A percentile compares a stretch with the other conserved stretches of the same genome.
These are phyloP conservation scores for Zosterops lateralis DNA, from an alignment of 2,113 vertebrate genomes.

Conservation along the genomic window DNA sequence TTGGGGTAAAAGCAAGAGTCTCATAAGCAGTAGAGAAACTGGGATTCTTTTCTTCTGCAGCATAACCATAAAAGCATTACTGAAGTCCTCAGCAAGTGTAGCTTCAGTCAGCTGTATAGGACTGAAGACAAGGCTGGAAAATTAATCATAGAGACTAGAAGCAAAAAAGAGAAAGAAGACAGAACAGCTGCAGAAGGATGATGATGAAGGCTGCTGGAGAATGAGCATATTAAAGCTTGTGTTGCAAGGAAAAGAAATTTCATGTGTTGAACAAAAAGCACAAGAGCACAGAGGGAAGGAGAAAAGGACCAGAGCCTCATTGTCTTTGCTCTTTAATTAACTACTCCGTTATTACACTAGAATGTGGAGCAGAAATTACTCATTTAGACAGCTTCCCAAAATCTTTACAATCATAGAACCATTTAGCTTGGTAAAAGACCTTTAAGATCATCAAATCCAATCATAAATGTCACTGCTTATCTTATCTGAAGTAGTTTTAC, in stretches of 20 bases:
- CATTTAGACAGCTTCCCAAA: conserved; percentile 23
- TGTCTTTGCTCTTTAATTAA: background rate
- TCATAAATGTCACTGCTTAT: conserved; percentile 33
- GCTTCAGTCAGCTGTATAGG: background rate
- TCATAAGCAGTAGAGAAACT: background rate
- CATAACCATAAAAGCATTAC: background rate
- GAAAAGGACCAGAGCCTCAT: background rate
- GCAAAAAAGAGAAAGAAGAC: background rate
- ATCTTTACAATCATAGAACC: background rate
- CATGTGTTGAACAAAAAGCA: background rate
- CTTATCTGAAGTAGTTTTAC: conserved; percentile 53
- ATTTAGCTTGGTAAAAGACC: background rate
- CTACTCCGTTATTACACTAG: background rate
- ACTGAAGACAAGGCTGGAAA: background rate
- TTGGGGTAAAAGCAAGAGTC: background rate
- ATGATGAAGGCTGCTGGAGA: background rate
- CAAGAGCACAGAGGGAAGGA: background rate
- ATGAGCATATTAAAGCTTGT: fast-evolving
- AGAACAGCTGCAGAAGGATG: background rate
- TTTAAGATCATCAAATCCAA: background rate
- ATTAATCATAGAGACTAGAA: background rate
- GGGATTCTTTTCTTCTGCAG: background rate
- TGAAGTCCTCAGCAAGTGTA: background rate
- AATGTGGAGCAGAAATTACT: background rate
- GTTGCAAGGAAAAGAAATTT: background rate